phyloP scores from a whole-genome alignment of 2,113 vertebrate species.

The Aptenodytes forsteri region DNA sequence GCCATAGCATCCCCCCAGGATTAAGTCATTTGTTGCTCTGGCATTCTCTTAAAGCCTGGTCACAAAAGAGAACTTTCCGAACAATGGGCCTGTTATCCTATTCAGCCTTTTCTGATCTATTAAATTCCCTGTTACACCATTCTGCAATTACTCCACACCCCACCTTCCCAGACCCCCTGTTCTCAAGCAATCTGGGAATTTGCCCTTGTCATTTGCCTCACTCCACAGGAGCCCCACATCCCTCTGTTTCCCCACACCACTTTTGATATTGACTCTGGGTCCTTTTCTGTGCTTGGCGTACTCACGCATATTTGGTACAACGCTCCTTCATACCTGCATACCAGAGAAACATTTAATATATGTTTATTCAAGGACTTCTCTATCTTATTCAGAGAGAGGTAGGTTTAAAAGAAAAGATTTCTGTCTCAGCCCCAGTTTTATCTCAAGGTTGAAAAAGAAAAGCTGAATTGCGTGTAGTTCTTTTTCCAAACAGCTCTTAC shows the following conservation, averaged over 20 bases:
- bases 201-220: constrained; percentile 1
- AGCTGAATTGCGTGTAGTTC: background rate
- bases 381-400: background rate
- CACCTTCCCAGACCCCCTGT: constrained; percentile 16
- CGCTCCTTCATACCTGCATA: background rate
- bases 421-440: background rate
- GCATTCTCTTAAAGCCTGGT: constrained; percentile 39
- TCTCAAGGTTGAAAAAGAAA: background rate
- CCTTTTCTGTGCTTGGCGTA: background rate
- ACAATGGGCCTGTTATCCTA: constrained; percentile 52
- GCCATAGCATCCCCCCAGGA: constrained; percentile 11
- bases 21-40: constrained; percentile 66
- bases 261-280: background rate
- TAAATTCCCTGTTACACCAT: constrained; percentile 48
- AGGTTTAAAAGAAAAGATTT: background rate
- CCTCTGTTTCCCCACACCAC: background rate
- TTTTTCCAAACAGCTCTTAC: background rate
- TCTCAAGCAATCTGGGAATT: constrained; percentile 43
- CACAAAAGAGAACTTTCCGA: constrained; percentile 57
- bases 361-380: background rate
- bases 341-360: background rate
- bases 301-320: background rate
- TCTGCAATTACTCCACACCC: constrained; percentile 20
- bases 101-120: constrained; percentile 54
- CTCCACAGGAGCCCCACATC: background rate